Percentiles rank a stretch among this genome's conserved stretches.
Conservation (phyloP, 2,797 vertebrate species). For the Rhadinocentrus ornatus region DNA sequence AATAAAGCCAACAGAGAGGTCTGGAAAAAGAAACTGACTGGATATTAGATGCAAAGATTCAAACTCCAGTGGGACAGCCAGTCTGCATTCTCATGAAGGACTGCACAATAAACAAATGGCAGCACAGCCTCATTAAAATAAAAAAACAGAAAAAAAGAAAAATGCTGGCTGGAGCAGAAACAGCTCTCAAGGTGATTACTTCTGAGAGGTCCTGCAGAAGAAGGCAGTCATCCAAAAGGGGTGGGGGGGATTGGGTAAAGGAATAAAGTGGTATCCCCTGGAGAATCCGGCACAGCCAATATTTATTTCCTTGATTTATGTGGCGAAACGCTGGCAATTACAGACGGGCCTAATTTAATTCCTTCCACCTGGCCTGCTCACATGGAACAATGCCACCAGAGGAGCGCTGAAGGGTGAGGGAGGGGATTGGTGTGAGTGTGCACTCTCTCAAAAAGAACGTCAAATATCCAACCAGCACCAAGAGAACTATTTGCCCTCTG, state of each 20-base stretch:
- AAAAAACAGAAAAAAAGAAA: conserved; percentile 7
- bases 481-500: neutral
- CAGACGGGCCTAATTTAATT: conserved; percentile 77
- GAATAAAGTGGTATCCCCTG: conserved; percentile 62
- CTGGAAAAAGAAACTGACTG: neutral
- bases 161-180: conserved; percentile 58
- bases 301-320: conserved; percentile 85
- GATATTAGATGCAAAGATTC: conserved; percentile 11
- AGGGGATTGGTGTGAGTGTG: neutral
- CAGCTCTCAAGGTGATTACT: conserved; percentile 72
- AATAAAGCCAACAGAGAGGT: conserved; percentile 24
- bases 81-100: conserved; percentile 55
- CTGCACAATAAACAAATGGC: conserved; percentile 59
- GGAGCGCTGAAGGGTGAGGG: conserved; percentile 1
- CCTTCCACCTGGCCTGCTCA: conserved; percentile 62
- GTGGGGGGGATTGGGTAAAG: conserved; percentile 8
- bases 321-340: conserved; percentile 76
- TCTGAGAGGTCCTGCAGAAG: conserved; percentile 71
- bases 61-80: conserved; percentile 33
- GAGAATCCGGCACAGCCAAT: conserved; percentile 69
- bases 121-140: neutral
- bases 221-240: conserved; percentile 51
- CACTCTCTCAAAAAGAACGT: neutral
- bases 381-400: conserved; percentile 52
- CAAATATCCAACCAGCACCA: neutral